Evolutionary conservation across 1,140 invertebrate genomes (phyloP).

Genomic region (Pseudomyrmex gracilis): DNA sequence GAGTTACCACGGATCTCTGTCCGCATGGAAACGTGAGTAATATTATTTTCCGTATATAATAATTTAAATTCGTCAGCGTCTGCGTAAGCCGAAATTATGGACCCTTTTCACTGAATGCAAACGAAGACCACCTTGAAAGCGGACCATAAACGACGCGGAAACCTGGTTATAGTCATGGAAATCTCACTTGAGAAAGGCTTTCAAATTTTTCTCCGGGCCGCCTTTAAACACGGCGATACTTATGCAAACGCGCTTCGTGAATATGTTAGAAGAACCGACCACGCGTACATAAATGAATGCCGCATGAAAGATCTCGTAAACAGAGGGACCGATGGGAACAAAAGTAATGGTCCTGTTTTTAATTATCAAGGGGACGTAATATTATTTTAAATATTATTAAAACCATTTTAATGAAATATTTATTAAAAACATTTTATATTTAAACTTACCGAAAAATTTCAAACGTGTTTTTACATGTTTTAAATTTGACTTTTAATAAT

Average conservation of each 20-base stretch:
- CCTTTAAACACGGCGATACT: slow-evolving; percentile 56
- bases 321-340: slow-evolving; percentile 18
- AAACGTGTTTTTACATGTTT: no score
- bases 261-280: slow-evolving; percentile 40
- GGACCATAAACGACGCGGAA: slow-evolving; percentile 60
- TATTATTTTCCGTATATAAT: slow-evolving; percentile 61
- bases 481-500: no score
- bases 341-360: slow-evolving; percentile 28
- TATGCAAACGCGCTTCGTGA: slow-evolving; percentile 41
- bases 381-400: slow-evolving; percentile 14
- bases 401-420: background rate
- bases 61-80: slow-evolving; percentile 63
- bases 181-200: slow-evolving; percentile 63
- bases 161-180: slow-evolving; percentile 68
- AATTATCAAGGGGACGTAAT: slow-evolving; percentile 29
- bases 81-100: slow-evolving; percentile 64
- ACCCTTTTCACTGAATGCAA: slow-evolving; percentile 69
- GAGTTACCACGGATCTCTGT: slow-evolving; percentile 24
- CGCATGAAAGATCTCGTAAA: slow-evolving; percentile 39
- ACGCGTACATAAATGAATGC: slow-evolving; percentile 19
- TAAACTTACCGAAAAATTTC: background rate
- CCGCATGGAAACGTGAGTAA: slow-evolving; percentile 46
- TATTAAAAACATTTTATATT: background rate
- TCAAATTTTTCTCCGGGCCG: slow-evolving; percentile 58
- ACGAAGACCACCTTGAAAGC: slow-evolving; percentile 61